Evolutionary conservation across 2,888 invertebrate genomes (phyloP), one percentile per base, ranked within the genome.

Genomic region (Tenthredo scrophulariae): DNA sequence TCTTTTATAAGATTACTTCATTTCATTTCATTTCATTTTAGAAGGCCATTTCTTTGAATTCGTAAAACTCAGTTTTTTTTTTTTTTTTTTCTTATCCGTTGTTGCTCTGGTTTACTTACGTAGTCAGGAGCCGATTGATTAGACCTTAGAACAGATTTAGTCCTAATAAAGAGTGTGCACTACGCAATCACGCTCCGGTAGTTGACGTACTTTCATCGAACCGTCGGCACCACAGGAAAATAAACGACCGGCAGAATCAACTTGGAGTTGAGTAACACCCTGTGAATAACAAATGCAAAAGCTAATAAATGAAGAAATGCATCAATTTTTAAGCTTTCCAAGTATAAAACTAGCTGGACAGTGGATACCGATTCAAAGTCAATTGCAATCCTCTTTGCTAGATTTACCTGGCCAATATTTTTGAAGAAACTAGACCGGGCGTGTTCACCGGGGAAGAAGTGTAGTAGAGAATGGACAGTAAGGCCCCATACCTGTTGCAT

Each of bases 141-240:
- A 85, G 18, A 58, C 43, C 15, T 80, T 80, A 15, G 22, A 13
- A 22, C 86, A 70, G 86, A 75, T 85, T 79, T 85, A 87, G 86
- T 89, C 85, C 89, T 94, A 95, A 92, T 95, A 95, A 90, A 95
- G 92, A 86, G 94, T 93, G 89, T 95, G 95, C 86, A 95, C 94
- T 89, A 95, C 94, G 86, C 94, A 94, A 91, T 96, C 96, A 88
- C 97, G 95, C 92, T 98, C 98, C 26, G 98, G 98, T 90, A 99
- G 94, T 93, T 97, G 97, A 88, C 99, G 96, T 88, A 99, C 98
- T 95, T 99, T 99, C 97, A 99, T 98, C 80, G 99, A 99, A 90
- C 99, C 99, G 95, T 99, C 99, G 79, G 99, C 98, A 84, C 99
- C 99, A 94, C 99, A 99, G 7, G 99, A 99, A 94, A 98, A 99